Base-by-base conservation (phyloP, 2,888 invertebrate species). In the Argyra leucocephala region DNA sequence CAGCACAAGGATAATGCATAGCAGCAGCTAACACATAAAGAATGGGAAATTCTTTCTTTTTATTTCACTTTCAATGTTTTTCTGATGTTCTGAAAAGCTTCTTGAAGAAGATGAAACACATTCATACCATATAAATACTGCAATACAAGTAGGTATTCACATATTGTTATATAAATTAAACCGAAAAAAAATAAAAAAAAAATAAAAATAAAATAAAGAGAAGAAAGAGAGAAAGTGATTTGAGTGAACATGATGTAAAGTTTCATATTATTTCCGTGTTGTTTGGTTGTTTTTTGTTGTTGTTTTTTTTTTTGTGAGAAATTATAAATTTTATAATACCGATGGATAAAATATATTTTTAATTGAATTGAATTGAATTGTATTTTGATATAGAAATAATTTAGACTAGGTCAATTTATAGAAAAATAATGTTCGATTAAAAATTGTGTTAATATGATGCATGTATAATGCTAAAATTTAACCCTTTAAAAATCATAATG, bases 61-160 rank as follows among this genome's bases (percentile, higher is more conserved):
- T 48, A 18, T 48, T 48, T 48, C n/a, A n/a, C n/a, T n/a, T 48
- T 9, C 5, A 48, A 18, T 48, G 12, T 48, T 31, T 26, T 37
- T 48, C 48, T n/a, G n/a, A 48, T 48, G 48, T 48, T 48, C 48
- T 18, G n/a, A 48, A 48, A 48, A 48, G 48, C 48, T 48, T 15
- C 48, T 48, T 48, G 18, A 48, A 48, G 48, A 48, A 48, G 48
- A 48, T 48, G 48, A 48, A 48, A 48, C 48, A 48, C 48, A 48
- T 48, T 18, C n/a, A n/a, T 48, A 48, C 48, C 48, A 48, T 48
- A 48, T 48, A 12, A 18, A n/a, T n/a, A n/a, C n/a, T n/a, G n/a
- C n/a, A n/a, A n/a, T n/a, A n/a, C n/a, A n/a, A n/a, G n/a, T n/a
- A n/a, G n/a, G n/a, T n/a, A n/a, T n/a, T n/a, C n/a, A n/a, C n/a